These are phyloP conservation scores for Fragum fragum DNA, from an alignment of 2,888 invertebrate genomes.

Conservation along the genomic window DNA sequence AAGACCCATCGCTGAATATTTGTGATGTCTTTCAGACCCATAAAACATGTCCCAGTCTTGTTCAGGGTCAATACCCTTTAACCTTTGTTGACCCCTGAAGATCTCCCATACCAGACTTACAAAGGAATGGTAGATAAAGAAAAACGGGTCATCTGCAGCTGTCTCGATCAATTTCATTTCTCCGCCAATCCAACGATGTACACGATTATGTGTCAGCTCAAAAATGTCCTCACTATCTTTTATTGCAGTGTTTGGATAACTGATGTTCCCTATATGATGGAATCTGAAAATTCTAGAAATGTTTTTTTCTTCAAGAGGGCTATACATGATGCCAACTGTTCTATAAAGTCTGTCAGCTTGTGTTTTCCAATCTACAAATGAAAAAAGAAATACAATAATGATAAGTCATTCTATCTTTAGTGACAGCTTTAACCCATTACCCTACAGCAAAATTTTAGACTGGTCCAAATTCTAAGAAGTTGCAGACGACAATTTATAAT, in stretches of 20 bases:
- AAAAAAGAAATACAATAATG: background rate
- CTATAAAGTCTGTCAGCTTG: conserved; percentile 64
- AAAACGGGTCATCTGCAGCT: conserved; percentile 78
- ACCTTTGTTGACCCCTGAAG: conserved; percentile 69
- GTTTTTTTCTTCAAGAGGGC: conserved; percentile 69
- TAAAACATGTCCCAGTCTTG: conserved; percentile 71
- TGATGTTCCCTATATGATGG: conserved; percentile 63
- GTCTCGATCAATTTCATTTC: conserved; percentile 78
- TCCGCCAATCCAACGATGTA: conserved; percentile 78
- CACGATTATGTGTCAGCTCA: conserved; percentile 77
- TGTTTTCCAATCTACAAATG: conserved; percentile 44
- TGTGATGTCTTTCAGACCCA: conserved; percentile 67
- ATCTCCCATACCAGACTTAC: conserved; percentile 77
- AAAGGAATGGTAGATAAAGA: conserved; percentile 78
- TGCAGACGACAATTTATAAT: no score
- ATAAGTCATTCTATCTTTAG: no score
- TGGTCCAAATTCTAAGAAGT: no score
- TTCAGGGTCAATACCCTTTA: conserved; percentile 64
- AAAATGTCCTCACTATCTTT: conserved; percentile 64
- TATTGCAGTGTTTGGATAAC: conserved; percentile 70
- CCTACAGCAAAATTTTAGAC: no score
- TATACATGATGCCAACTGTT: conserved; percentile 62
- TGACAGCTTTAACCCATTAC: no score
- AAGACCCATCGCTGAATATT: conserved; percentile 73
- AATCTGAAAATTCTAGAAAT: conserved; percentile 66